phyloP scores from a whole-genome alignment of 2,113 vertebrate genomes.

The Periophthalmodon schlosseri region DNA sequence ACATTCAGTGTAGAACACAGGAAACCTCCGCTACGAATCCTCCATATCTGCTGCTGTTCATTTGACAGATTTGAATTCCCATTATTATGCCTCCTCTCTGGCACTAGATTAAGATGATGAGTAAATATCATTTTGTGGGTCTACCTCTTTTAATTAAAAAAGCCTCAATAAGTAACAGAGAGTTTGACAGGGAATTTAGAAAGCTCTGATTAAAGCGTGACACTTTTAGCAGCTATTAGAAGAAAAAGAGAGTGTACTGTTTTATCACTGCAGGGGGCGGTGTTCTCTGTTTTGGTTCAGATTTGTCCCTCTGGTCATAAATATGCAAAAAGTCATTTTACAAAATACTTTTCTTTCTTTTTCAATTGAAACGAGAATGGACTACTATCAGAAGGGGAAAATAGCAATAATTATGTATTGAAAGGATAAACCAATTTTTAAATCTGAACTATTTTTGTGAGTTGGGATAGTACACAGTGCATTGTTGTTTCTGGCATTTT shows the following conservation, averaged over 20 bases:
- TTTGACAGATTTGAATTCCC: not conserved
- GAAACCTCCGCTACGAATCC: no score
- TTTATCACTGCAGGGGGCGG: constrained; percentile 18
- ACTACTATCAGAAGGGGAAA: no score
- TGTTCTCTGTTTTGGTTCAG: constrained; percentile 2
- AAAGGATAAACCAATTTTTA: no score
- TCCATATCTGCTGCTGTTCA: no score
- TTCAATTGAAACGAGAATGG: not conserved
- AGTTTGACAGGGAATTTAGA: constrained; percentile 52
- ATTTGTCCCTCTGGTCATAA: not conserved
- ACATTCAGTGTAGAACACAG: not conserved
- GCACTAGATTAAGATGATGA: constrained; percentile 29
- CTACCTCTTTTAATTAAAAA: constrained; percentile 46
- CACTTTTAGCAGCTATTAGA: constrained; percentile 30
- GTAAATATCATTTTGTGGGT: constrained; percentile 46
- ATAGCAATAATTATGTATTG: no score
- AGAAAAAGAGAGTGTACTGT: constrained; percentile 35
- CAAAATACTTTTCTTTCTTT: not conserved
- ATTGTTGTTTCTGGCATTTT: no score
- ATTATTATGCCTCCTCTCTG: constrained; percentile 31
- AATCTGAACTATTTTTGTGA: no score
- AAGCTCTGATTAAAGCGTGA: constrained; percentile 43
- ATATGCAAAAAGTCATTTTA: not conserved
- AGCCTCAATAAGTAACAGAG: constrained; percentile 42
- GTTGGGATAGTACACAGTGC: no score